Conservation (phyloP, 2,797 vertebrate species). For the Mastacembelus armatus region DNA sequence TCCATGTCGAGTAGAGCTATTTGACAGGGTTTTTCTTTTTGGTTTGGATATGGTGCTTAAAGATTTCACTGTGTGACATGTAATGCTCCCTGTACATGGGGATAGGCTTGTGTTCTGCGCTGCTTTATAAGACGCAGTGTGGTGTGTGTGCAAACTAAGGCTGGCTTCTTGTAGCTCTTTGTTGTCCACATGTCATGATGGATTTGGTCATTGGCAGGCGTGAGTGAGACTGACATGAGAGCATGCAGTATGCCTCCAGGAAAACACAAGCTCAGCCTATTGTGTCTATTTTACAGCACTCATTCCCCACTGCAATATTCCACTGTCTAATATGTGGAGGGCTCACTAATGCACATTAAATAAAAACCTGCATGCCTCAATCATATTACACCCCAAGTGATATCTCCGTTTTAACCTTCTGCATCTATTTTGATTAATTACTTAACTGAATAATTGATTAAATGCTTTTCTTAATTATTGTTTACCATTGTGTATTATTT, state of each 20-base stretch:
- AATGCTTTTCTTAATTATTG: constrained; percentile 65
- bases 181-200: constrained; percentile 84
- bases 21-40: constrained; percentile 68
- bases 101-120: constrained; percentile 70
- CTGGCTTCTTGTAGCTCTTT: constrained; percentile 79
- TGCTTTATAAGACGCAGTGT: constrained; percentile 55
- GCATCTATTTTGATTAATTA: constrained; percentile 67
- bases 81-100: constrained; percentile 71
- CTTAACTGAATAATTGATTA: no score
- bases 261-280: constrained; percentile 78
- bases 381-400: constrained; percentile 57
- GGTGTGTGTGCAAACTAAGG: constrained; percentile 44
- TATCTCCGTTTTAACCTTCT: constrained; percentile 38
- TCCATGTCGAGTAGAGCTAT: constrained; percentile 71
- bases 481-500: constrained; percentile 64
- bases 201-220: constrained; percentile 79
- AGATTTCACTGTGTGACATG: constrained; percentile 78
- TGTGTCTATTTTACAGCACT: constrained; percentile 69
- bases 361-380: constrained; percentile 61
- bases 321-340: constrained; percentile 45
- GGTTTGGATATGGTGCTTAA: constrained; percentile 78
- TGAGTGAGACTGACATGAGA: constrained; percentile 78
- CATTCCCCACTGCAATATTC: constrained; percentile 36
- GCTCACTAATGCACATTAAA: constrained; percentile 61
- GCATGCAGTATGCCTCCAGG: constrained; percentile 76